phyloP scores from a whole-genome alignment of 2,113 vertebrate species.

The Paedocypris sp. region DNA sequence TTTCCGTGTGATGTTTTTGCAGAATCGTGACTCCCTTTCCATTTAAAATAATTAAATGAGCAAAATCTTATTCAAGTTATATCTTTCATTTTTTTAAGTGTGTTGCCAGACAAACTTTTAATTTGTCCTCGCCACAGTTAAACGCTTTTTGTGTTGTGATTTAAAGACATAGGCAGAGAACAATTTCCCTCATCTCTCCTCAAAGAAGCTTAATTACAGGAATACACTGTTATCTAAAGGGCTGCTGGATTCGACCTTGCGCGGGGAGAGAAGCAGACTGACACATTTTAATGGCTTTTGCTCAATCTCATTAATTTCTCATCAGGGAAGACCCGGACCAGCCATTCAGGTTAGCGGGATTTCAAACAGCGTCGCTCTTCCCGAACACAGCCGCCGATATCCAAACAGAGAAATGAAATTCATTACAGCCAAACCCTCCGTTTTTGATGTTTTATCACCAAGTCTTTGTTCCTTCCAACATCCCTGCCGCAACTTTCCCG shows the following conservation, averaged over 20 bases:
- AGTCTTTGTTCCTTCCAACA: slow-evolving; percentile 12
- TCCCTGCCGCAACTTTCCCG: slow-evolving; percentile 20
- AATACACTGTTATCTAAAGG: slow-evolving; percentile 30
- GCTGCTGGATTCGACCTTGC: slow-evolving; percentile 26
- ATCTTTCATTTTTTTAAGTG: too few species aligned
- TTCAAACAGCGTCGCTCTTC: slow-evolving; percentile 1
- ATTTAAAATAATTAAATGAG: too few species aligned
- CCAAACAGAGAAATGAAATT: slow-evolving; percentile 12
- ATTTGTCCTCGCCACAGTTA: too few species aligned
- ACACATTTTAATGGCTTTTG: slow-evolving; percentile 23
- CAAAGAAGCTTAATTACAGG: slow-evolving; percentile 31
- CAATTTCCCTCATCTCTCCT: background rate
- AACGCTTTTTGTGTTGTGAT: background rate
- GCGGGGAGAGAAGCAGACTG: slow-evolving; percentile 7
- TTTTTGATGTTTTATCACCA: background rate
- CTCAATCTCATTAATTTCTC: slow-evolving; percentile 26
- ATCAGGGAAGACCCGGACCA: slow-evolving; percentile 19
- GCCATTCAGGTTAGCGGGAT: slow-evolving; percentile 14
- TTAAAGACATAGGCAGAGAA: too few species aligned
- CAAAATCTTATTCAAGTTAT: too few species aligned
- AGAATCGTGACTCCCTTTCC: too few species aligned
- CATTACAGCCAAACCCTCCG: slow-evolving; percentile 2
- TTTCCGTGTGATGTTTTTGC: too few species aligned
- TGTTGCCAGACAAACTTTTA: too few species aligned
- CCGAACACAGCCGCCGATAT: slow-evolving; percentile 17